Base-by-base conservation (phyloP, 2,113 vertebrate genomes). In the Platycercus adscitus region DNA sequence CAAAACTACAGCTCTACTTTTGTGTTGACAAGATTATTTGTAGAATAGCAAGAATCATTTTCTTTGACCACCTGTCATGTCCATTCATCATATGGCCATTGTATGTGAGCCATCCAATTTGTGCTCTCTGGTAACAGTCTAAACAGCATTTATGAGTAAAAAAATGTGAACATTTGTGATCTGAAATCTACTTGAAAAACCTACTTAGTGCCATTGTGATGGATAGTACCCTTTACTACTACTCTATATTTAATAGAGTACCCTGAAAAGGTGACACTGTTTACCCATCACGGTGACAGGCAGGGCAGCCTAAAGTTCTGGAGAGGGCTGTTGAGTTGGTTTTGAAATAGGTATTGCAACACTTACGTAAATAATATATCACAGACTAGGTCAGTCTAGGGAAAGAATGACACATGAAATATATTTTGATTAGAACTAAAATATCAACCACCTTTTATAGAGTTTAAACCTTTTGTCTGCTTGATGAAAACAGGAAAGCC, bases 121-220 rank as follows among this genome's bases (percentile, higher is more conserved):
- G 97, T 95, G 95, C 95, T 96, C 97, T 97, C 96, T 97, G 97
- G 96, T 98, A 98, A 98, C 96, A 95, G 97, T 98, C 98, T 98
- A 98, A 98, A 98, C 92, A 94, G 95, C 97, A 97, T 98, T 98
- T 98, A 95, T 97, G 96, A 97, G 97, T 95, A 35, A 95, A 93
- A 93, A 93, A 93, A 90, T 82, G 71, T 82, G 91, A 82, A 71
- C 79, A 43, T 95, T 93, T 90, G 86, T 88, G 91, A 97, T 98
- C 97, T 98, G 97, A 98, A 98, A 98, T 98, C 98, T 98, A 94
- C 97, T 98, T 98, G 39, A 87, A 91, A 98, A 98, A 97, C 93
- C 97, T 98, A 97, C 98, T 98, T 98, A 98, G 94, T 98, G 98
- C 98, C 92, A 97, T 94, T 87, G 96, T 98, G 99, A 99, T 98